Percentiles rank a stretch among this genome's conserved stretches.
These are phyloP conservation scores for Siphlonurus alternatus DNA, from an alignment of 2,888 invertebrate species.

Conservation along the genomic window DNA sequence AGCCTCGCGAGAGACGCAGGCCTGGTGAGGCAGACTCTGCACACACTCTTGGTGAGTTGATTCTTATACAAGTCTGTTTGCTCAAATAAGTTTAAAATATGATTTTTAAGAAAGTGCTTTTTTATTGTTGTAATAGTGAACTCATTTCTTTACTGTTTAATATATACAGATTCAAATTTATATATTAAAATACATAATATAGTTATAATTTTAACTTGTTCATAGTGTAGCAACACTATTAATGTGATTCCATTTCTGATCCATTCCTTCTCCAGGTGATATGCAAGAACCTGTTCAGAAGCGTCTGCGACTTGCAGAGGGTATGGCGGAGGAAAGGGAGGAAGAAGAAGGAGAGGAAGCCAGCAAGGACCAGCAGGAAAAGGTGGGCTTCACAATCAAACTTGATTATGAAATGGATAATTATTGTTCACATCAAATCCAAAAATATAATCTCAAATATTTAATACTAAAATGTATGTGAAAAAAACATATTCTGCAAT, in stretches of 20 bases:
- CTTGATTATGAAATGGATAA: too few species aligned
- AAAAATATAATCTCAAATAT: too few species aligned
- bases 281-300: constrained; percentile 44
- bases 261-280: constrained; percentile 34
- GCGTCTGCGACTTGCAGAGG: constrained; percentile 37
- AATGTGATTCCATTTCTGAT: neutral
- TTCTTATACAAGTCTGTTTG: too few species aligned
- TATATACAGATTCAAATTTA: too few species aligned
- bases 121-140: neutral
- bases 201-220: neutral
- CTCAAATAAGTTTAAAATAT: constrained; percentile 1
- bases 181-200: neutral
- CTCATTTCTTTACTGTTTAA: neutral
- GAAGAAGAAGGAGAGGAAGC: constrained; percentile 29
- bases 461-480: too few species aligned
- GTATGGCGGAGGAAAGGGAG: constrained; percentile 22
- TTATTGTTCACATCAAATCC: too few species aligned
- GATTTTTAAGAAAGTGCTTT: too few species aligned
- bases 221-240: neutral
- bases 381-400: constrained; percentile 21
- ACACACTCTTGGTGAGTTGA: constrained; percentile 41
- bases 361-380: constrained; percentile 16
- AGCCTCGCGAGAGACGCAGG: constrained; percentile 32
- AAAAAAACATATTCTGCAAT: too few species aligned
- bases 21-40: constrained; percentile 61